phyloP scores from a whole-genome alignment of 2,888 invertebrate genomes.

The Ectemnius lituratus region DNA sequence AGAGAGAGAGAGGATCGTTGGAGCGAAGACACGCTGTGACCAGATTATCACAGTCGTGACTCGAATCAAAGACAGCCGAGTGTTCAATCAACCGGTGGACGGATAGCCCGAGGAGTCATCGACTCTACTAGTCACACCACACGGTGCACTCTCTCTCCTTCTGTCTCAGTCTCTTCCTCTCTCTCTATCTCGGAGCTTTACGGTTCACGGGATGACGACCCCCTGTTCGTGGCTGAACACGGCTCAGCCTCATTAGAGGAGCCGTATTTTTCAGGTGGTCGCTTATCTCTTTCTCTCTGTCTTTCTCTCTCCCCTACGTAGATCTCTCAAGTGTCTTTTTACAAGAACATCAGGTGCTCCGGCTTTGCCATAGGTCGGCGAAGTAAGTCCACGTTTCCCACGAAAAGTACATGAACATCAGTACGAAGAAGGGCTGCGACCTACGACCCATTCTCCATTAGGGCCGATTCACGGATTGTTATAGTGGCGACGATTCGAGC shows the following conservation, averaged over 20 bases:
- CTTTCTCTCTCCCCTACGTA: no score
- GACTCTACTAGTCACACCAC: constrained; percentile 35
- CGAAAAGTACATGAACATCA: no score
- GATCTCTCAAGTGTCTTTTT: no score
- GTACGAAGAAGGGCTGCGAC: background rate
- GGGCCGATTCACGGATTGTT: background rate
- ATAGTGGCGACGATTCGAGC: constrained; percentile 4
- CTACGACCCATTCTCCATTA: background rate
- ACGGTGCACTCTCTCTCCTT: constrained; percentile 8
- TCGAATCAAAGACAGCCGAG: constrained; percentile 34
- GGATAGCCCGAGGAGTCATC: constrained; percentile 46
- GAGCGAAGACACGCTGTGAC: constrained; percentile 20
- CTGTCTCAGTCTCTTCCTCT: no score
- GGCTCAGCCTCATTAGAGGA: constrained; percentile 18
- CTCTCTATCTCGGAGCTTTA: constrained; percentile 16
- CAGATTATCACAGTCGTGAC: constrained; percentile 36
- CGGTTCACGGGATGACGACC: constrained; percentile 24
- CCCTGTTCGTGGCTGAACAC: constrained; percentile 35
- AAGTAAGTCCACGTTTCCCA: no score
- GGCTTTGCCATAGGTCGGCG: background rate
- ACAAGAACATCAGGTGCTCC: no score
- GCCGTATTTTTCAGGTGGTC: constrained; percentile 4
- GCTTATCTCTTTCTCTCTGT: background rate
- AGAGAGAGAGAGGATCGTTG: constrained; percentile 10
- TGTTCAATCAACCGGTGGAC: constrained; percentile 46